Conservation (phyloP, 2,113 vertebrate species). For the Chlamydotis undulata region DNA sequence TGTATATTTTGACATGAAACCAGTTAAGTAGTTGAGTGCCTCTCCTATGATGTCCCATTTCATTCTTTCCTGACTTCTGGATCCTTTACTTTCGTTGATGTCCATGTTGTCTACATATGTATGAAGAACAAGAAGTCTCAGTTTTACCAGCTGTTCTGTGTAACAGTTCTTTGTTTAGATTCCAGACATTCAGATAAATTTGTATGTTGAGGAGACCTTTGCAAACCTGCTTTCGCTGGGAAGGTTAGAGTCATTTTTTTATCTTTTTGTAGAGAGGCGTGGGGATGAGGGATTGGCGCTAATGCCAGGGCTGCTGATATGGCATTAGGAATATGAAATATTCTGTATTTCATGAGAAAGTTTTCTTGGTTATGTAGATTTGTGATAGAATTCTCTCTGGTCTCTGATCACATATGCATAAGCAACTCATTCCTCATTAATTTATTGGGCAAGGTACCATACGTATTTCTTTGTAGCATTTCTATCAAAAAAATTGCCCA, state of each 20-base stretch:
- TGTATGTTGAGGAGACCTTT: neutral
- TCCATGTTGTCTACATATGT: neutral
- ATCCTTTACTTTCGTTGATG: neutral
- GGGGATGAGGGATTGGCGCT: neutral
- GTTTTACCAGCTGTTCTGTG: neutral
- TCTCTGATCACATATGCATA: conserved; percentile 7
- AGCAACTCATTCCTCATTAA: neutral
- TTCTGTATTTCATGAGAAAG: neutral
- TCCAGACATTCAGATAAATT: neutral
- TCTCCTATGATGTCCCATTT: neutral
- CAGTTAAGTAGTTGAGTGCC: neutral
- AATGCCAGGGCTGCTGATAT: neutral
- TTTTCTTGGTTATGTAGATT: neutral
- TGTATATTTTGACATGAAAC: neutral
- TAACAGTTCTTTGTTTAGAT: neutral
- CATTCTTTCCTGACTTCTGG: neutral
- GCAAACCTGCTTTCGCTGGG: neutral
- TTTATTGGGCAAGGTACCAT: neutral
- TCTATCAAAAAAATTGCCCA: conserved; percentile 53
- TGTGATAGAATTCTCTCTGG: neutral
- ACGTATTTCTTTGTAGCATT: conserved; percentile 42
- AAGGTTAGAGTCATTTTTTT: neutral
- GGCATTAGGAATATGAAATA: neutral
- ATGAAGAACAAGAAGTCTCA: neutral
- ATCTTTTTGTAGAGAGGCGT: neutral